Conservation (phyloP, 2,888 invertebrate species). For the Sinopyrophorus schimmeli region DNA sequence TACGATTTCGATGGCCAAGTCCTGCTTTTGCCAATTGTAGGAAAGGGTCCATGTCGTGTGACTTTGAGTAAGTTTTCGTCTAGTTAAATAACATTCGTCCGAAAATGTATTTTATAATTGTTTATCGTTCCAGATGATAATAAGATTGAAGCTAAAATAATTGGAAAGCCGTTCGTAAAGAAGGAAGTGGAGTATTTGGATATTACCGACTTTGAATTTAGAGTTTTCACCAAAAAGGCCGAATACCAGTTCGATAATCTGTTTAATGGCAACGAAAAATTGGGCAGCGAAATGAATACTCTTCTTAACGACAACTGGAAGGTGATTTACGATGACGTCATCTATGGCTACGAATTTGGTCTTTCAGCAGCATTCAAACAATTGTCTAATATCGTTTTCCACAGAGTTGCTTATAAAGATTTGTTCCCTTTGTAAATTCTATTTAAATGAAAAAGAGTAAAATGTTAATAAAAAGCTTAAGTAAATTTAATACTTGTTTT, state of each 20-base stretch:
- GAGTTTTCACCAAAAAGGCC: slow-evolving; percentile 23
- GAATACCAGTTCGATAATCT: slow-evolving; percentile 45
- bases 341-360: slow-evolving; percentile 69
- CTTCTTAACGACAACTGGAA: slow-evolving; percentile 26
- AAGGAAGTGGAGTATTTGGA: neutral
- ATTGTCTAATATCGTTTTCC: no score
- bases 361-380: no score
- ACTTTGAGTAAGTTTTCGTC: slow-evolving; percentile 59
- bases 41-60: slow-evolving; percentile 66
- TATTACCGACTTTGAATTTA: neutral
- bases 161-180: neutral
- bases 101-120: neutral
- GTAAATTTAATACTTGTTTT: no score
- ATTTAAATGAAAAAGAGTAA: no score
- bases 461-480: no score
- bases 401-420: no score
- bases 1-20: slow-evolving; percentile 69
- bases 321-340: slow-evolving; percentile 50
- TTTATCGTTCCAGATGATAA: neutral
- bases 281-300: slow-evolving; percentile 38
- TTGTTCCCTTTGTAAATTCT: no score
- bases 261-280: slow-evolving; percentile 43
- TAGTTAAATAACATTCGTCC: no score
- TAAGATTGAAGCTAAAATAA: neutral
- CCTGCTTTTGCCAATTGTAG: slow-evolving; percentile 65